A percentile compares a stretch with the other conserved stretches of the same genome.
These are phyloP conservation scores for Gymnobelideus leadbeateri DNA, from an alignment of 2,113 vertebrate species.

Conservation along the genomic window DNA sequence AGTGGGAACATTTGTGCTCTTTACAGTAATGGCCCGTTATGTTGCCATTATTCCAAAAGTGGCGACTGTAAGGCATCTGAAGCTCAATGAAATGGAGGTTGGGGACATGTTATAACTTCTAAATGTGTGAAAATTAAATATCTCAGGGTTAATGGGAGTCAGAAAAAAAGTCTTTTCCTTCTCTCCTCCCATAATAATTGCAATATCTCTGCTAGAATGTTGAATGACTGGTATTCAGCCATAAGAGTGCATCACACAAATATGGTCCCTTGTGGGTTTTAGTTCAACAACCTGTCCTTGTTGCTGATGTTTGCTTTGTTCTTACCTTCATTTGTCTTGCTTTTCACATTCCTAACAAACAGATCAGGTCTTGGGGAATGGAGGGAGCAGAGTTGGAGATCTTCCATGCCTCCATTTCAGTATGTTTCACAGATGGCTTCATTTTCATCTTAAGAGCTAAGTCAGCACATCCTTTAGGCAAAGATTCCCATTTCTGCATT, in stretches of 20 bases:
- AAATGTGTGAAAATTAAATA: conserved; percentile 53
- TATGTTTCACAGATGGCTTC: conserved; percentile 9
- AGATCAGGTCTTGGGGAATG: neutral
- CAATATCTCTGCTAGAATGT: neutral
- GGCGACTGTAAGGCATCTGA: conserved; percentile 38
- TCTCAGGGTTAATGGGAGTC: conserved; percentile 11
- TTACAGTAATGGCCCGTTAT: conserved; percentile 41
- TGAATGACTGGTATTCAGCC: neutral
- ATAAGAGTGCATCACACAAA: neutral
- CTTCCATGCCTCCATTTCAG: neutral
- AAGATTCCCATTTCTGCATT: neutral
- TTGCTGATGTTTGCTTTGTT: conserved; percentile 7
- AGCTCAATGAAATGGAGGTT: conserved; percentile 52
- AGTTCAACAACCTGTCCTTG: conserved; percentile 12
- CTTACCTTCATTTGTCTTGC: conserved; percentile 11
- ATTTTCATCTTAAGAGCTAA: neutral
- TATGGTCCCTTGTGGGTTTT: conserved; percentile 22
- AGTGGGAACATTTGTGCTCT: conserved; percentile 56
- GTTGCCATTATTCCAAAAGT: conserved; percentile 19
- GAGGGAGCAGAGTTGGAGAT: neutral
- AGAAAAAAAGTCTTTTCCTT: conserved; percentile 2
- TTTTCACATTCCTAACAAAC: neutral
- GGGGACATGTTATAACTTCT: conserved; percentile 63
- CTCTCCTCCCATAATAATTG: neutral
- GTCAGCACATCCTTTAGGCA: neutral